Percentiles rank a stretch among this genome's conserved stretches.
phyloP scores from a whole-genome alignment of 2,888 invertebrate genomes.

The Falcaria lacertinaria region DNA sequence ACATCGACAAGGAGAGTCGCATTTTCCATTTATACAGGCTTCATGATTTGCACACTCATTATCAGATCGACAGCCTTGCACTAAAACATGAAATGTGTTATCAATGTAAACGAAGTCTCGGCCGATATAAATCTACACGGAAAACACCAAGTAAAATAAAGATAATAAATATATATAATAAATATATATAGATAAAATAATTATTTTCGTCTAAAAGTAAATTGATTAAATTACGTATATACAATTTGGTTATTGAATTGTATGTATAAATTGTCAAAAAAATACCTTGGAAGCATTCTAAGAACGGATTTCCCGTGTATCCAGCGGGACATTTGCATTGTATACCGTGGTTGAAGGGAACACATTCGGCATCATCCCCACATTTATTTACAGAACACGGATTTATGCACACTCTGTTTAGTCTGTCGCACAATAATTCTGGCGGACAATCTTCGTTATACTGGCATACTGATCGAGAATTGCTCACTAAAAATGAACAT shows the following conservation, averaged over 20 bases:
- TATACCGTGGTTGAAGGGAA: conserved; percentile 86
- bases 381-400: conserved; percentile 90
- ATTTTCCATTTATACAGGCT: conserved; percentile 88
- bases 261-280: too few relatives aligned
- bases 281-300: conserved; percentile 84
- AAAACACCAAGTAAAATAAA: too few relatives aligned
- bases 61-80: conserved; percentile 85
- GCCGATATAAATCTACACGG: too few relatives aligned
- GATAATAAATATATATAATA: too few relatives aligned
- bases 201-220: too few relatives aligned
- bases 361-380: conserved; percentile 89
- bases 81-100: conserved; percentile 45
- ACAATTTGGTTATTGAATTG: too few relatives aligned
- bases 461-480: conserved; percentile 83
- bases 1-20: conserved; percentile 88
- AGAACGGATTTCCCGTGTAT: conserved; percentile 87
- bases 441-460: conserved; percentile 95
- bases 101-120: not conserved
- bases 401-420: conserved; percentile 90
- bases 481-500: conserved; percentile 46
- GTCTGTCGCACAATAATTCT: conserved; percentile 89
- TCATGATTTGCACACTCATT: conserved; percentile 86
- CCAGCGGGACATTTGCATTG: conserved; percentile 88
- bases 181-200: too few relatives aligned
- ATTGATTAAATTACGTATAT: too few relatives aligned